Base-by-base conservation (phyloP, 2,888 invertebrate genomes). In the Cacoxenus indagator region DNA sequence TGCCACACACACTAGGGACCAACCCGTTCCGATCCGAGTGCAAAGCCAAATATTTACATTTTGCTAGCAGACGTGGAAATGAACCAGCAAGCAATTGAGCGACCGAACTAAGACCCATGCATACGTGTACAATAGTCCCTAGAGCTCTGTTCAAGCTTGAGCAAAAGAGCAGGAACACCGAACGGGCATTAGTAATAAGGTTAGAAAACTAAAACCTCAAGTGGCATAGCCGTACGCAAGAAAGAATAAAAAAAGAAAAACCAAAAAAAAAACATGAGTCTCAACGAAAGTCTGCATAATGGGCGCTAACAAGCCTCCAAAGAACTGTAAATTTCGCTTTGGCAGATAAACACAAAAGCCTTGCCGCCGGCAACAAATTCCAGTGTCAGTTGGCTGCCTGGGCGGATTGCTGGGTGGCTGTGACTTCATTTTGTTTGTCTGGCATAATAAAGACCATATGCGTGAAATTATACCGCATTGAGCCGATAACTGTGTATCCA, bases 1-100 rank as follows among this genome's bases (percentile, higher is more conserved):
- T 11, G 37, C 37, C 8, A 37, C 14, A 5, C 5, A 8, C 37
- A 0, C 2, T 37, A 37, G 14, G 8, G 37, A n/a, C n/a, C n/a
- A n/a, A n/a, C n/a, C n/a, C n/a, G n/a, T n/a, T n/a, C n/a, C 14
- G 2, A 11, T 8, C 37, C 37, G 14, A 37, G 3, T 37, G 37
- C 37, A 37, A 37, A 37, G 19, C 24, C 43, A 66, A 57, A 66
- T 66, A 66, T 55, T 66, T 66, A 46, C 51, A 66, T 27, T 55
- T 27, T 24, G 4, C 57, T 57, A 43, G 45, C 66, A 66, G 55
- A n/a, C 57, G 57, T 27, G 29, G n/a, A 14, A 64, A 24, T 51
- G 17, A 64, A 9, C n/a, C 27, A 14, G 11, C 17, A 51, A 19
- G 48, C n/a, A 48, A 51, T 43, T 43, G 45, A 43, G 2, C 14